phyloP scores from a whole-genome alignment of 2,113 vertebrate species.

The Indri indri region DNA sequence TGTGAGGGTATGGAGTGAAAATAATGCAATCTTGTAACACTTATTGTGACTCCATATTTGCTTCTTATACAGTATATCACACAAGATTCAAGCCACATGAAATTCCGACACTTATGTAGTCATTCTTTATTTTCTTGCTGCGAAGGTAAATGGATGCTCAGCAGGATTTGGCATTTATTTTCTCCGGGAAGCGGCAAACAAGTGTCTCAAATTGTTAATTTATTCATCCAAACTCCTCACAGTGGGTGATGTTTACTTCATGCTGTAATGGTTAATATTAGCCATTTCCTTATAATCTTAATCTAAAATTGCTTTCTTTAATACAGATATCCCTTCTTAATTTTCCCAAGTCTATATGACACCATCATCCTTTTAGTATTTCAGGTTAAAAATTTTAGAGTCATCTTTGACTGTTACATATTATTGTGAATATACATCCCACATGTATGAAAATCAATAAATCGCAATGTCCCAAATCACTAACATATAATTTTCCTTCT shows the following conservation, averaged over 20 bases:
- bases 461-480: neutral
- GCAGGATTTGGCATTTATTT: conserved; percentile 28
- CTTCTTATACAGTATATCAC: neutral
- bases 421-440: neutral
- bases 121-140: conserved; percentile 24
- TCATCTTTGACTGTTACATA: neutral
- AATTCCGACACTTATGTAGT: neutral
- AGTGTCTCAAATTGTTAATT: conserved; percentile 25
- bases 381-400: neutral
- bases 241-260: neutral
- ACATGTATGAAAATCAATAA: neutral
- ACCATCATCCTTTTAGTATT: neutral
- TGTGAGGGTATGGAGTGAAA: neutral
- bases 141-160: conserved; percentile 25
- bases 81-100: neutral
- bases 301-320: conserved; percentile 1
- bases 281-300: neutral
- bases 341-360: neutral
- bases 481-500: neutral
- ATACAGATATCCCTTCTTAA: neutral
- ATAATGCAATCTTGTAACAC: neutral
- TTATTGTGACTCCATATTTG: neutral
- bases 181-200: conserved; percentile 1
- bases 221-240: neutral
- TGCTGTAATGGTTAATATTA: conserved; percentile 19